A percentile compares a stretch with the other conserved stretches of the same genome.
These are phyloP conservation scores for Augochlorella aurata DNA, from an alignment of 2,888 invertebrate species.

Conservation along the genomic window DNA sequence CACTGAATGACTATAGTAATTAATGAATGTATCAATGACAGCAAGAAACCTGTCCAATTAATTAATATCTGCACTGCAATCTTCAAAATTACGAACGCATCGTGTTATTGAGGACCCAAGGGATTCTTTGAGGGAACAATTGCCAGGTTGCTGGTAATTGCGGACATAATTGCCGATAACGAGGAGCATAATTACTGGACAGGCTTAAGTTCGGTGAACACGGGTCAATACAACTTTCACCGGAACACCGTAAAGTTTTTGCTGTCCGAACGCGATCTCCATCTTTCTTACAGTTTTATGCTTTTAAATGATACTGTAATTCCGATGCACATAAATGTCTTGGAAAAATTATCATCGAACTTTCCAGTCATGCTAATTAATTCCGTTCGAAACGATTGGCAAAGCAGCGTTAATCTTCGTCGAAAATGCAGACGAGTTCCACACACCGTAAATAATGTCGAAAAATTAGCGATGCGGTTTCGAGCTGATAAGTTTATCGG, in stretches of 20 bases:
- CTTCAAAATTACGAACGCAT: neutral
- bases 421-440: neutral
- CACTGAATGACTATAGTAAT: neutral
- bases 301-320: too few species aligned
- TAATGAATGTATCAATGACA: neutral
- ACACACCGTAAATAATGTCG: too few species aligned
- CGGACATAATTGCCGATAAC: slow-evolving; percentile 17
- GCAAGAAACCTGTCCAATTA: neutral
- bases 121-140: slow-evolving; percentile 10
- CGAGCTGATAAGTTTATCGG: neutral
- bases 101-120: neutral
- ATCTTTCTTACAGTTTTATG: neutral
- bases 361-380: too few species aligned
- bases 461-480: too few species aligned
- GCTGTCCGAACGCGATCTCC: neutral
- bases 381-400: too few species aligned
- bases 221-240: neutral
- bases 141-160: slow-evolving; percentile 16
- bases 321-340: too few species aligned
- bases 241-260: neutral
- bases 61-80: neutral
- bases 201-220: slow-evolving; percentile 14
- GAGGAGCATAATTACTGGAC: slow-evolving; percentile 14
- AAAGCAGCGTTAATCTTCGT: too few species aligned
- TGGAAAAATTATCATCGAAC: too few species aligned